These are phyloP conservation scores for Myiagra hebetior DNA, from an alignment of 2,113 vertebrate genomes.

Conservation along the genomic window DNA sequence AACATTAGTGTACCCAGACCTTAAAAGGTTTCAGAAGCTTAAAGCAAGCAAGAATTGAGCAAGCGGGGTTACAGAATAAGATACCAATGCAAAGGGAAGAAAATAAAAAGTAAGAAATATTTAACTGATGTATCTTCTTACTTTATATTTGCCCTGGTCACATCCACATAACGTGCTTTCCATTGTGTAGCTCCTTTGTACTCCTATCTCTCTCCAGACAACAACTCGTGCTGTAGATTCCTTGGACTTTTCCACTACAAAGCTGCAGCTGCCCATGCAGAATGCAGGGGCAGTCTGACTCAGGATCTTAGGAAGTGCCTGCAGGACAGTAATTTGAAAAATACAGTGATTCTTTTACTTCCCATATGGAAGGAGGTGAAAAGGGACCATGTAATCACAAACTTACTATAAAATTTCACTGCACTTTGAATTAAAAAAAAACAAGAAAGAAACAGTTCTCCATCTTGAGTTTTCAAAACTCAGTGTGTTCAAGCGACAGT, in stretches of 20 bases:
- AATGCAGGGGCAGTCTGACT: slow-evolving; percentile 94
- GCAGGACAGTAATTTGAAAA: slow-evolving; percentile 12
- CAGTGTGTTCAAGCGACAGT: neutral
- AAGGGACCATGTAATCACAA: neutral
- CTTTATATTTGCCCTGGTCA: slow-evolving; percentile 98
- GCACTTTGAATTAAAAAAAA: neutral
- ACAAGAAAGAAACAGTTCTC: neutral
- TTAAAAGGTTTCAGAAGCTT: neutral
- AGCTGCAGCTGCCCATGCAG: slow-evolving; percentile 96
- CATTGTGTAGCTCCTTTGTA: slow-evolving; percentile 97
- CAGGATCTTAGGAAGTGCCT: slow-evolving; percentile 93
- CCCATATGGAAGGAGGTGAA: neutral
- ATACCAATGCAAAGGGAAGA: neutral
- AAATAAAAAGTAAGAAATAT: neutral
- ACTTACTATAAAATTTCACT: neutral
- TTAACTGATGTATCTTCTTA: slow-evolving; percentile 25
- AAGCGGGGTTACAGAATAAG: neutral
- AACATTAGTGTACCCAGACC: neutral
- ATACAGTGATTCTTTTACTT: neutral
- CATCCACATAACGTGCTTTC: slow-evolving; percentile 97
- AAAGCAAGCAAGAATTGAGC: neutral
- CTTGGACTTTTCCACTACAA: slow-evolving; percentile 97
- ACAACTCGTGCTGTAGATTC: slow-evolving; percentile 96
- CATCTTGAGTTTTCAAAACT: neutral
- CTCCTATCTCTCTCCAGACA: slow-evolving; percentile 96